Base-by-base conservation (phyloP, 2,113 vertebrate species). In the Petrocephalus zakoni region DNA sequence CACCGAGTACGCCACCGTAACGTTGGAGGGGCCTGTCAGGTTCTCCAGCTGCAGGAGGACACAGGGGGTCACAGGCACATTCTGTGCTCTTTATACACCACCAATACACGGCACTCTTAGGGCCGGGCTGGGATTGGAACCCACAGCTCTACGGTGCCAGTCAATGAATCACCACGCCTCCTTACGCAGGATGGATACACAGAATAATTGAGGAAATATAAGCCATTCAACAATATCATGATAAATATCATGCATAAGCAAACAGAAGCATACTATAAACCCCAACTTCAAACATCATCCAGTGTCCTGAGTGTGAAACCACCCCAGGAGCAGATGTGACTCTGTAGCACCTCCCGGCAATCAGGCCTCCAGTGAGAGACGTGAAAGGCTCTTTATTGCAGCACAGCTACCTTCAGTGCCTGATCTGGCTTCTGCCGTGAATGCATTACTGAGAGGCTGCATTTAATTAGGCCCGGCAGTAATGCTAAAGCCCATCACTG, bases 1-100 rank as follows among this genome's bases (percentile, higher is more conserved):
- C 86, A 97, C 97, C 0, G 97, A 99, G 94, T 98, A 99, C 56
- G 97, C 98, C 84, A 99, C 94, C 0, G 98, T 98, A 90, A 99
- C 89, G 0, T 99, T 99, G 85, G 95, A 95, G 17, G 96, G 95
- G 6, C 96, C 95, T 89, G 97, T 97, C 90, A 98, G 95, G 89
- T 96, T 96, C 93, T 97, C 97, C 90, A 99, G 94, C 98, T 99
- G 87, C 92, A 91, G 61, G 9, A 90, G 5, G 5, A 11, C 58
- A 90, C 13, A 53, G 81, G 9, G 19, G 46, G 17, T 46, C 46
- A 25, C 8, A 83, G 46, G 19, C 46, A 47, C 81, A 22, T n/a
- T 5, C 46, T 64, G 61, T 11, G 9, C 61, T 64, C 2, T 64
- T 4, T 29, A 29, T 64, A 64, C 61, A 68, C 4, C 25, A 29